These are phyloP conservation scores for Erythrolamprus reginae DNA, from an alignment of 2,113 vertebrate species.

Conservation along the genomic window DNA sequence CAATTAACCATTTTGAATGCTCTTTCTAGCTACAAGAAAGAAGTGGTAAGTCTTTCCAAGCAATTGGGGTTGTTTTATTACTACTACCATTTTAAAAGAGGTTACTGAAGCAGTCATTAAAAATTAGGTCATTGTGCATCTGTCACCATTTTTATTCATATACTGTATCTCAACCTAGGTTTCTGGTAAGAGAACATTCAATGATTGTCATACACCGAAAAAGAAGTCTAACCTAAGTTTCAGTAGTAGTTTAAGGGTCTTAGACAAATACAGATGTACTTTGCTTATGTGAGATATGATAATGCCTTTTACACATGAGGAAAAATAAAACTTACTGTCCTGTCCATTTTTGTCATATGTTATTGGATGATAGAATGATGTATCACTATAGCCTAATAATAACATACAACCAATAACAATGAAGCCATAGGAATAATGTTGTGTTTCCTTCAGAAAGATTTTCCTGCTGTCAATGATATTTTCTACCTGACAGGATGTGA, in stretches of 20 bases:
- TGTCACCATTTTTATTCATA: not conserved
- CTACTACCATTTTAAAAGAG: not conserved
- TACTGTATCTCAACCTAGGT: not conserved
- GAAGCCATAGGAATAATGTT: not conserved
- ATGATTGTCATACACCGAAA: not conserved
- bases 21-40: not conserved
- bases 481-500: not conserved
- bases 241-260: not conserved
- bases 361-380: not conserved
- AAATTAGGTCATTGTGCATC: not conserved
- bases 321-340: not conserved
- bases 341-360: not conserved
- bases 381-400: not conserved
- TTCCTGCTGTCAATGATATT: not conserved
- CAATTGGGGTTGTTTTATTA: not conserved
- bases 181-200: not conserved
- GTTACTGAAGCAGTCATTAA: not conserved
- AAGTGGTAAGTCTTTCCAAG: not conserved
- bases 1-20: not conserved
- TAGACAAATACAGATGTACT: not conserved
- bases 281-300: not conserved
- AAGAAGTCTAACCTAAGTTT: not conserved
- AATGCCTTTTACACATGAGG: too few species aligned
- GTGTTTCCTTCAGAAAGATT: not conserved
- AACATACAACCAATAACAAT: not conserved